Evolutionary conservation across 2,888 invertebrate genomes (phyloP).

Genomic region (Entomobrya proxima): DNA sequence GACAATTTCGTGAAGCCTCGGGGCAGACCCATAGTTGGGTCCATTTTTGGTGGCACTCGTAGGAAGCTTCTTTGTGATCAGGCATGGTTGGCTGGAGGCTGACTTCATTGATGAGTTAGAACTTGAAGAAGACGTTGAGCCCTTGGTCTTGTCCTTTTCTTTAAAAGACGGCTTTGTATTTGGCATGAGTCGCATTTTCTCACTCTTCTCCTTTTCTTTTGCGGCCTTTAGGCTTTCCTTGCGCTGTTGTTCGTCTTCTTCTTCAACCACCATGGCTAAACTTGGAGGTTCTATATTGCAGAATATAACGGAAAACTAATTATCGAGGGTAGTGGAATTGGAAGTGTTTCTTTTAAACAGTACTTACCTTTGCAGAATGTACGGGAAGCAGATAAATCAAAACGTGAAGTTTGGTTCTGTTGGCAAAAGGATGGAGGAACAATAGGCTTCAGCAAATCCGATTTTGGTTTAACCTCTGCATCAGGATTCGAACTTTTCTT

Average conservation of each 20-base stretch:
- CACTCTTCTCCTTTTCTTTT: neutral
- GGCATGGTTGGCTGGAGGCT: conserved; percentile 48
- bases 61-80: neutral
- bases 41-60: conserved; percentile 25
- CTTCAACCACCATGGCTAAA: conserved; percentile 37
- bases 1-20: conserved; percentile 38
- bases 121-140: conserved; percentile 39
- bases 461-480: neutral
- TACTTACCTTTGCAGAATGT: conserved; percentile 46
- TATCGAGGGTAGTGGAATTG: neutral
- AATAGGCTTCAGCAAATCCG: neutral
- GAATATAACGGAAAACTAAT: neutral
- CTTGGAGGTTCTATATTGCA: conserved; percentile 32
- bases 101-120: conserved; percentile 63
- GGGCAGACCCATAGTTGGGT: conserved; percentile 39
- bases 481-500: conserved; percentile 6
- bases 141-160: conserved; percentile 5
- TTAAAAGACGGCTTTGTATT: neutral
- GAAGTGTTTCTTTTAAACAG: neutral
- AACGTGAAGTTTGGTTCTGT: neutral
- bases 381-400: conserved; percentile 29
- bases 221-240: neutral
- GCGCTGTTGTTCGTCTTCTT: conserved; percentile 31
- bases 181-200: neutral
- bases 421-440: neutral